Evolutionary conservation across 2,888 invertebrate species (phyloP).

Genomic region (Hydropsyche betteni): DNA sequence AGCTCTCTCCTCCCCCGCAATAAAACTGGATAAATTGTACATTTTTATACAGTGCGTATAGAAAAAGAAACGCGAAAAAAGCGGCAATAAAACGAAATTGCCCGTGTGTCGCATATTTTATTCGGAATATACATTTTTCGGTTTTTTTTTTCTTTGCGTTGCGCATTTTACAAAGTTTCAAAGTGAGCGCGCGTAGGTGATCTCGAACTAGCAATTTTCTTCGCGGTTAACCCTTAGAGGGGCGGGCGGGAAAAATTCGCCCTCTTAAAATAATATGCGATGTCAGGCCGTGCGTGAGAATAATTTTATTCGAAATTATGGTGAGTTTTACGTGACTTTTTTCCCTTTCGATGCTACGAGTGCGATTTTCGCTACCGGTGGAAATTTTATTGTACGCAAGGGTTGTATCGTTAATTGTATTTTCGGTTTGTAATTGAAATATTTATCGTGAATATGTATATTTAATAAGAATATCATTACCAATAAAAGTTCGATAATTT

Average conservation of each 20-base stretch:
- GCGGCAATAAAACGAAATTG: conserved; percentile 37
- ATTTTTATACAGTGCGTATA: conserved; percentile 8
- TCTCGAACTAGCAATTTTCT: conserved; percentile 22
- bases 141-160: background rate
- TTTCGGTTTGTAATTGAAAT: too few relatives aligned
- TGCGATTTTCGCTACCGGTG: too few relatives aligned
- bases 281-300: background rate
- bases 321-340: background rate
- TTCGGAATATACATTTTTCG: background rate
- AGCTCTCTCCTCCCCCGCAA: background rate
- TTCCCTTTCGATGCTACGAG: too few relatives aligned
- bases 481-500: too few relatives aligned
- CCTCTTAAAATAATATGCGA: background rate
- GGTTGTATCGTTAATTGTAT: too few relatives aligned
- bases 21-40: conserved; percentile 23
- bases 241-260: background rate
- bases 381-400: too few relatives aligned
- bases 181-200: conserved; percentile 18
- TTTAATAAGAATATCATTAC: too few relatives aligned
- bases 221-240: conserved; percentile 12
- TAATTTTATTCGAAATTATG: conserved; percentile 16
- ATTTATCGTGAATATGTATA: too few relatives aligned
- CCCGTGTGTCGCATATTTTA: conserved; percentile 36
- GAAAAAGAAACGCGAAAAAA: background rate
- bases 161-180: background rate